Conservation (phyloP, 2,888 invertebrate species). For the Ophion ventricosus region DNA sequence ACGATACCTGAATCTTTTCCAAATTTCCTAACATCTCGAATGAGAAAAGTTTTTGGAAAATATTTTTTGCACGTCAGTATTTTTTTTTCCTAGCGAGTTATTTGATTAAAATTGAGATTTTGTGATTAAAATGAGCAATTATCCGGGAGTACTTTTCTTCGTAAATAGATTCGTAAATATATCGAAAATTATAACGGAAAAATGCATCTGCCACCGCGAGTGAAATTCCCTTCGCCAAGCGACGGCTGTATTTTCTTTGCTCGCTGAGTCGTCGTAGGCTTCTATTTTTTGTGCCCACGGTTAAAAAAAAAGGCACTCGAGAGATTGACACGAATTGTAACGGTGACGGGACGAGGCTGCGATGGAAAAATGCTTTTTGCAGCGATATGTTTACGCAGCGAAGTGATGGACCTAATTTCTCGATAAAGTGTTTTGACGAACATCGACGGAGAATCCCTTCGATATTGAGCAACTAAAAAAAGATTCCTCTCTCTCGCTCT, state of each 20-base stretch:
- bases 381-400: slow-evolving; percentile 53
- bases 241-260: slow-evolving; percentile 61
- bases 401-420: slow-evolving; percentile 58
- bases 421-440: slow-evolving; percentile 53
- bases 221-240: slow-evolving; percentile 3
- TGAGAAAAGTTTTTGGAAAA: background rate
- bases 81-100: background rate
- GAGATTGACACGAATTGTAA: slow-evolving; percentile 20
- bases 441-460: slow-evolving; percentile 3
- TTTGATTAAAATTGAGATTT: background rate
- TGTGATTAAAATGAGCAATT: background rate
- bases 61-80: background rate
- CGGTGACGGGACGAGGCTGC: background rate
- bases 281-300: slow-evolving; percentile 25
- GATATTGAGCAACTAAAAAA: slow-evolving; percentile 10
- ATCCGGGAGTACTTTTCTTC: background rate
- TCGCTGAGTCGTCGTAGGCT: slow-evolving; percentile 14
- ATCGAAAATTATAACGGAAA: background rate
- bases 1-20: background rate
- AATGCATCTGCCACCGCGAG: slow-evolving; percentile 6
- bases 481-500: slow-evolving; percentile 2
- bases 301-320: slow-evolving; percentile 28
- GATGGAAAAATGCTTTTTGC: slow-evolving; percentile 28
- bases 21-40: background rate
- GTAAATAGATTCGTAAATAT: background rate